Evolutionary conservation across 2,888 invertebrate genomes (phyloP).

Genomic region (Erpobdella octoculata): DNA sequence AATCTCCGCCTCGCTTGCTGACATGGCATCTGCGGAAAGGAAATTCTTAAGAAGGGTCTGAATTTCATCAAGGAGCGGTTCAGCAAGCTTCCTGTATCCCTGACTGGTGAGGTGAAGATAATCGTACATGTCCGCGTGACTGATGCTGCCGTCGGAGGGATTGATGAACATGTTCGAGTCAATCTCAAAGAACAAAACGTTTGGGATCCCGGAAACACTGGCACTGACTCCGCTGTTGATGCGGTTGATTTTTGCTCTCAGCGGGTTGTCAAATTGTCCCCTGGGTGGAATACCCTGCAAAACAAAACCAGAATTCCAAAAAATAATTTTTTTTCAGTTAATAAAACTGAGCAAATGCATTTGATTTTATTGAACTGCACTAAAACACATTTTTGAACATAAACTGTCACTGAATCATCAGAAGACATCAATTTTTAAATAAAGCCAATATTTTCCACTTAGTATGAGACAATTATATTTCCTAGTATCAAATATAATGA

Average conservation of each 20-base stretch:
- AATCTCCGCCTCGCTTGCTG: conserved; percentile 31
- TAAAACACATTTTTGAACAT: too few relatives aligned
- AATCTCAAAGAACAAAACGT: conserved; percentile 70
- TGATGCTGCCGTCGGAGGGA: conserved; percentile 61
- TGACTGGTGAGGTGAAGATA: conserved; percentile 75
- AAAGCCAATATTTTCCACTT: too few relatives aligned
- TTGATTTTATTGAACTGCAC: too few relatives aligned
- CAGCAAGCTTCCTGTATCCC: conserved; percentile 66
- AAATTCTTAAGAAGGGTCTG: conserved; percentile 41
- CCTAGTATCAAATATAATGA: too few relatives aligned
- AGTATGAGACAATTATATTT: too few relatives aligned
- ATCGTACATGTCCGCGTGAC: conserved; percentile 84
- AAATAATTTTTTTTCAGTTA: too few relatives aligned
- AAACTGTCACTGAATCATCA: too few relatives aligned
- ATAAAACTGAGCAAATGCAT: too few relatives aligned
- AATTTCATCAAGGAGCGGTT: conserved; percentile 48
- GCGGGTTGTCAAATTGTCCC: conserved; percentile 73
- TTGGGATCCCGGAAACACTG: conserved; percentile 56
- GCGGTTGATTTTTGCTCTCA: conserved; percentile 68
- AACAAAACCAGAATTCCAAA: too few relatives aligned
- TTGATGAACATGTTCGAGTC: conserved; percentile 61
- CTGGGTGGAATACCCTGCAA: conserved; percentile 74
- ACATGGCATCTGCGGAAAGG: conserved; percentile 33
- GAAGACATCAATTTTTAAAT: too few relatives aligned
- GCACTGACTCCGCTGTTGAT: conserved; percentile 69